Conservation (phyloP, 2,888 invertebrate species). For the Pyrocoelia pectoralis region DNA sequence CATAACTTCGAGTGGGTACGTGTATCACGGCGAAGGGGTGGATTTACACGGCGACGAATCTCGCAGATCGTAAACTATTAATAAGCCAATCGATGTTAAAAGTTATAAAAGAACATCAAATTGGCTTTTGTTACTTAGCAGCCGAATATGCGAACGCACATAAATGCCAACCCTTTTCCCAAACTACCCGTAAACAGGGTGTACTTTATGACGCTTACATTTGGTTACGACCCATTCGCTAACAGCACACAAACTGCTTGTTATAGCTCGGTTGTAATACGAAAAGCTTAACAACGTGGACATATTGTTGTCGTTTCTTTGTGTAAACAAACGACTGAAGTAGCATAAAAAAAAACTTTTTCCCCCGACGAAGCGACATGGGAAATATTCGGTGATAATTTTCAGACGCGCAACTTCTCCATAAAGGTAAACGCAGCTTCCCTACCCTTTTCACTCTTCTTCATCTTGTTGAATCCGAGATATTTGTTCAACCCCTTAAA, state of each 20-base stretch:
- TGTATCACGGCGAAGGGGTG: too few relatives aligned
- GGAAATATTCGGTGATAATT: background rate
- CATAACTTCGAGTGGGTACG: too few relatives aligned
- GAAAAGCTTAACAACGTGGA: slow-evolving; percentile 8
- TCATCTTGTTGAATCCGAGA: background rate
- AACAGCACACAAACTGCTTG: slow-evolving; percentile 14
- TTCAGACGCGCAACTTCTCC: background rate
- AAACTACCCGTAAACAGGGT: slow-evolving; percentile 14
- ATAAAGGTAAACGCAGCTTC: background rate
- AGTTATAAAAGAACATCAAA: slow-evolving; percentile 13
- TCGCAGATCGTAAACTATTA: background rate
- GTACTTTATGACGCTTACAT: slow-evolving; percentile 14
- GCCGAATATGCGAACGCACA: slow-evolving; percentile 7
- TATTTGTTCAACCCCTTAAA: background rate
- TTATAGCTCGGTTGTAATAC: slow-evolving; percentile 9
- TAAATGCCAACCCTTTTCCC: slow-evolving; percentile 14
- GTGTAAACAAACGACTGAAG: slow-evolving; percentile 4
- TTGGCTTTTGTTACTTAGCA: slow-evolving; percentile 13
- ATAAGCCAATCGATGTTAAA: slow-evolving; percentile 7
- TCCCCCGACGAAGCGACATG: background rate
- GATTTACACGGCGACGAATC: too few relatives aligned
- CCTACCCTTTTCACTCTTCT: background rate
- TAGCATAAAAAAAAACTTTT: background rate
- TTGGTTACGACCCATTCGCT: slow-evolving; percentile 14
- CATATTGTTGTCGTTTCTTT: slow-evolving; percentile 8